Percentiles rank a stretch among this genome's conserved stretches.
Evolutionary conservation across 2,797 vertebrate species (phyloP).

Genomic region (Apodemus agrarius): DNA sequence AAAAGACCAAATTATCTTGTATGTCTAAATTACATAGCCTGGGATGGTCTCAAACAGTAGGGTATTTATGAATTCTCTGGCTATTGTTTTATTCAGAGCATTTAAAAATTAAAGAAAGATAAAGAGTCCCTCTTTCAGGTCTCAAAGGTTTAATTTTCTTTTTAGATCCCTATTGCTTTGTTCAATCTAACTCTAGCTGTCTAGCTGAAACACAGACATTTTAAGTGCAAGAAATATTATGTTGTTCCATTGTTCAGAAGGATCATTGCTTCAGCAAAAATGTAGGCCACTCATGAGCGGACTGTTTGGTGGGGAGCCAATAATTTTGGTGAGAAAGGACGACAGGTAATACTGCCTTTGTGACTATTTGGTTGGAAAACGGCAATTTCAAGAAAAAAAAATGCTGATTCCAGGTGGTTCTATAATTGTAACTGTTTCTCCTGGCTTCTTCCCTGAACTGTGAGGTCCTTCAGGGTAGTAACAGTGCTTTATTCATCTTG

Average conservation of each 20-base stretch:
- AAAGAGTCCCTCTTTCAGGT: background rate
- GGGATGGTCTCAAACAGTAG: background rate
- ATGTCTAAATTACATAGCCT: slow-evolving; percentile 25
- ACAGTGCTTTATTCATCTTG: slow-evolving; percentile 13
- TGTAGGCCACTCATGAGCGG: slow-evolving; percentile 7
- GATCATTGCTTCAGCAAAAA: slow-evolving; percentile 54
- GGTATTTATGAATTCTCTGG: background rate
- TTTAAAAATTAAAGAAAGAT: background rate
- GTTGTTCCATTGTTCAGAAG: slow-evolving; percentile 12
- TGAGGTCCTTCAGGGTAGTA: background rate
- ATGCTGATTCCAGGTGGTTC: slow-evolving; percentile 1
- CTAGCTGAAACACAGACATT: slow-evolving; percentile 25
- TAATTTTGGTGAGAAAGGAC: slow-evolving; percentile 38
- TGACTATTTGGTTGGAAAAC: background rate
- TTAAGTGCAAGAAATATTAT: slow-evolving; percentile 6
- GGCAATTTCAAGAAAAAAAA: background rate
- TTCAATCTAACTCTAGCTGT: slow-evolving; percentile 17
- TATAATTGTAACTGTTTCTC: slow-evolving; percentile 20
- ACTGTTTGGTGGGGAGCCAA: background rate
- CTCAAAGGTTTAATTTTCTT: background rate
- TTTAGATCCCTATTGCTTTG: background rate
- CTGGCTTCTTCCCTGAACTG: background rate
- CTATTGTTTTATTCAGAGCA: background rate
- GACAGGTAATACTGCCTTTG: background rate
- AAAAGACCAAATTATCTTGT: slow-evolving; percentile 13